phyloP scores from a whole-genome alignment of 1,140 invertebrate genomes.

The Lepidurus arcticus region DNA sequence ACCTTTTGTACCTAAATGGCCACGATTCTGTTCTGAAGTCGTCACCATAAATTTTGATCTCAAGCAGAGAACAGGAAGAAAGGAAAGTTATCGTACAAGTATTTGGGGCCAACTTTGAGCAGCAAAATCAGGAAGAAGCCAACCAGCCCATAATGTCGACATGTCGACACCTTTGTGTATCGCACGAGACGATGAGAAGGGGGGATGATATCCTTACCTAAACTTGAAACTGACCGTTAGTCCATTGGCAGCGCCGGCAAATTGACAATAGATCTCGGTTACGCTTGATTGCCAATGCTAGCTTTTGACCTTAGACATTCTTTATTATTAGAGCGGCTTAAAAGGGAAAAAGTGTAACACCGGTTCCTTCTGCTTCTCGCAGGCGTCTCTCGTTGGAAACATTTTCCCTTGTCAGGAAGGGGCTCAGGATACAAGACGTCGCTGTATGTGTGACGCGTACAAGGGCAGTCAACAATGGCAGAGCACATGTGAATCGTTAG shows the following conservation, averaged over 20 bases:
- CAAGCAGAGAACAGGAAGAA: not conserved
- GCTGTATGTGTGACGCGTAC: not conserved
- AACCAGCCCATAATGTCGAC: not conserved
- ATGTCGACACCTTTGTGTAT: conserved; percentile 6
- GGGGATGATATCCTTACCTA: not conserved
- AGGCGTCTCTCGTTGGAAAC: not conserved
- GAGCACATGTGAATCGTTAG: conserved; percentile 16
- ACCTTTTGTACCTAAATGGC: not conserved
- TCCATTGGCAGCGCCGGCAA: conserved; percentile 6
- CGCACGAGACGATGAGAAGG: not conserved
- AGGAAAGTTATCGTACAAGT: not conserved
- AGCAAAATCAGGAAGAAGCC: not conserved
- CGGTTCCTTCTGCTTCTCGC: not conserved
- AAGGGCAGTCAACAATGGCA: not conserved
- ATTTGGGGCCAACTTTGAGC: not conserved
- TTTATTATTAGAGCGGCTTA: not conserved
- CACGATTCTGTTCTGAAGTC: not conserved
- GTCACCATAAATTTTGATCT: not conserved
- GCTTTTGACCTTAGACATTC: conserved; percentile 13
- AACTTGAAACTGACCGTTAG: conserved; percentile 14
- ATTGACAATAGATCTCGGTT: conserved; percentile 22
- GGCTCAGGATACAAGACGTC: not conserved
- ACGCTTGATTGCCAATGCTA: conserved; percentile 10
- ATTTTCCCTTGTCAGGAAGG: not conserved
- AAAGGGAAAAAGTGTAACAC: conserved; percentile 6